Percentiles rank a stretch among this genome's conserved stretches.
phyloP scores from a whole-genome alignment of 2,888 invertebrate genomes.

The Luperina testacea region DNA sequence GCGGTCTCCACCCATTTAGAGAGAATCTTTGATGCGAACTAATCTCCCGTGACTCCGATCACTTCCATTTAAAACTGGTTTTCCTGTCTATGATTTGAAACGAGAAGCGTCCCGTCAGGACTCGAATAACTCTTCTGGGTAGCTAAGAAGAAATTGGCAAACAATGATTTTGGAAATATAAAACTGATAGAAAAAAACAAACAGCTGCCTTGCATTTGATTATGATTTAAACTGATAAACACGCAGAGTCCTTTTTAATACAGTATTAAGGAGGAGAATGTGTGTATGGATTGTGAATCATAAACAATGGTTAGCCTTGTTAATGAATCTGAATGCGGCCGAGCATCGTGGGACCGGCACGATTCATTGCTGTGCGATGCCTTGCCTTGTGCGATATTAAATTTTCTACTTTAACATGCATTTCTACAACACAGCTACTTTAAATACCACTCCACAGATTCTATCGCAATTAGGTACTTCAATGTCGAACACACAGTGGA shows the following conservation, averaged over 20 bases:
- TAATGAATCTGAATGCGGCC: constrained; percentile 83
- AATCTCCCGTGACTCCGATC: constrained; percentile 53
- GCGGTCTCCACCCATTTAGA: constrained; percentile 64
- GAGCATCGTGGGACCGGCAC: constrained; percentile 75
- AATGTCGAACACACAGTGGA: constrained; percentile 50
- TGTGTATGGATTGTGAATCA: constrained; percentile 73
- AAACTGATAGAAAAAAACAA: constrained; percentile 27
- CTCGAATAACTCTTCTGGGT: constrained; percentile 67
- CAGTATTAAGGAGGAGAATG: constrained; percentile 66
- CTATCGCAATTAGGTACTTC: constrained; percentile 47
- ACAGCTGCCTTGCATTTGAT: constrained; percentile 29
- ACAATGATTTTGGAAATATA: constrained; percentile 35
- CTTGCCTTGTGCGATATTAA: constrained; percentile 62
- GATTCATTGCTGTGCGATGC: constrained; percentile 70
- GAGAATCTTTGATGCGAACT: constrained; percentile 60
- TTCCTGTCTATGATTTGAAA: constrained; percentile 72
- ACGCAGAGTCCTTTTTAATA: constrained; percentile 55
- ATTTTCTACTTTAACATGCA: constrained; percentile 62
- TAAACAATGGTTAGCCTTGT: constrained; percentile 86
- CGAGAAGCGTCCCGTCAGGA: constrained; percentile 70
- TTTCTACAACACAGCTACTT: constrained; percentile 47
- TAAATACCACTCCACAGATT: constrained; percentile 34
- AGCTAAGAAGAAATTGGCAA: constrained; percentile 65
- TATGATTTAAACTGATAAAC: constrained; percentile 50
- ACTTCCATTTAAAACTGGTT: constrained; percentile 70